phyloP scores from a whole-genome alignment of 2,888 invertebrate species.

The Argyresthia goedartella region DNA sequence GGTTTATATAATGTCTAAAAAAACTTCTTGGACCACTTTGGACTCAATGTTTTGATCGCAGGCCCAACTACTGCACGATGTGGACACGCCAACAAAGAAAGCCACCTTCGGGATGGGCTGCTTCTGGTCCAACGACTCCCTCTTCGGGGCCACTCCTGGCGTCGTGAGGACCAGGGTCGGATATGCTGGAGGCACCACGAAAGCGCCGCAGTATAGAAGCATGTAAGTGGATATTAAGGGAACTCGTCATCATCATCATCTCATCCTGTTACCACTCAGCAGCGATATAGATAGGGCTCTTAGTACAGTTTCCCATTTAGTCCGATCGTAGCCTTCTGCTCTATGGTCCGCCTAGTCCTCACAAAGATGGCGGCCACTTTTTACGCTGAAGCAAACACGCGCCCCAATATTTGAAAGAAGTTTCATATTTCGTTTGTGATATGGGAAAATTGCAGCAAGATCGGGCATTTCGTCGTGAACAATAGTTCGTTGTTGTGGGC shows the following conservation, averaged over 20 bases:
- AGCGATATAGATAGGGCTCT: neutral
- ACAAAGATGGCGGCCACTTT: no score
- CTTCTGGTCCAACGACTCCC: constrained; percentile 92
- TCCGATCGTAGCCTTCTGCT: neutral
- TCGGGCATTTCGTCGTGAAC: no score
- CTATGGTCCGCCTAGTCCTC: neutral
- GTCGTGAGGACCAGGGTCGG: constrained; percentile 94
- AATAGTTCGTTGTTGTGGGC: no score
- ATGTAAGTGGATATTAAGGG: constrained; percentile 74
- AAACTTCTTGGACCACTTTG: no score
- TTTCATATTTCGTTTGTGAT: no score
- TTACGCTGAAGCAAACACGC: no score
- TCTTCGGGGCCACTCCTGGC: constrained; percentile 79
- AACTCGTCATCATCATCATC: no score
- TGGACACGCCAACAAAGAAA: constrained; percentile 74
- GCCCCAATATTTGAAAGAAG: no score
- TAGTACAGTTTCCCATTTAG: neutral
- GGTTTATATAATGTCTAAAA: no score
- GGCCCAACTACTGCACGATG: constrained; percentile 72
- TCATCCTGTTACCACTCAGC: no score
- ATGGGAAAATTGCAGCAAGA: no score
- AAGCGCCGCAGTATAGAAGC: constrained; percentile 85
- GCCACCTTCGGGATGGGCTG: constrained; percentile 95
- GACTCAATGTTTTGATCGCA: constrained; percentile 15
- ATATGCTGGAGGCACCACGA: constrained; percentile 88